phyloP scores from a whole-genome alignment of 2,888 invertebrate species.

The Amphipoea lucens region DNA sequence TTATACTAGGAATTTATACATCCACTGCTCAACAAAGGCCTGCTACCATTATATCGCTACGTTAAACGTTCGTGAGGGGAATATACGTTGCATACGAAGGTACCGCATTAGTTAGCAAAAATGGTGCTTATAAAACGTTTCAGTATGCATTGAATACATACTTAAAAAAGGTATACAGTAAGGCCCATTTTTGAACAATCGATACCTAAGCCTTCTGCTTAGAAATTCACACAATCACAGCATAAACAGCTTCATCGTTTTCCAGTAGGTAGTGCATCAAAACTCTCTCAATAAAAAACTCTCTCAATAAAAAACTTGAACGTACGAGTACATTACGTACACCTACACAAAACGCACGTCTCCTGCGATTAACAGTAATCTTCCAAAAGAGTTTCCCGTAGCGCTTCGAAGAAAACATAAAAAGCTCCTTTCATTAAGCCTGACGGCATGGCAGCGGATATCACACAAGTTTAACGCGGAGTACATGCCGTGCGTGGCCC shows the following conservation, averaged over 20 bases:
- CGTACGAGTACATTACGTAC: no score
- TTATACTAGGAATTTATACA: constrained; percentile 7
- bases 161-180: not conserved
- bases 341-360: constrained; percentile 1
- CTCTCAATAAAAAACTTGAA: constrained; percentile 27
- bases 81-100: not conserved
- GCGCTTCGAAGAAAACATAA: constrained; percentile 42
- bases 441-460: constrained; percentile 35
- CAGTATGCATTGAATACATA: no score
- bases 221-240: not conserved
- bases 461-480: constrained; percentile 52
- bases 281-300: constrained; percentile 15
- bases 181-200: not conserved
- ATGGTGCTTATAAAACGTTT: not conserved
- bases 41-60: not conserved
- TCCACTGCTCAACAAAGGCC: constrained; percentile 13
- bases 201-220: no score
- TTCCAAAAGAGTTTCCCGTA: constrained; percentile 27
- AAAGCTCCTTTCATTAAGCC: constrained; percentile 49
- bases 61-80: constrained; percentile 3
- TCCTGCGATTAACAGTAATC: constrained; percentile 46
- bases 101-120: not conserved
- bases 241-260: not conserved
- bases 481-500: constrained; percentile 40
- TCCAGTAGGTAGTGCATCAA: not conserved